These are phyloP conservation scores for Nemopilema nomurai DNA, from an alignment of 30 jellyfish, hydroid and myxozoan genomes.

Conservation along the genomic window DNA sequence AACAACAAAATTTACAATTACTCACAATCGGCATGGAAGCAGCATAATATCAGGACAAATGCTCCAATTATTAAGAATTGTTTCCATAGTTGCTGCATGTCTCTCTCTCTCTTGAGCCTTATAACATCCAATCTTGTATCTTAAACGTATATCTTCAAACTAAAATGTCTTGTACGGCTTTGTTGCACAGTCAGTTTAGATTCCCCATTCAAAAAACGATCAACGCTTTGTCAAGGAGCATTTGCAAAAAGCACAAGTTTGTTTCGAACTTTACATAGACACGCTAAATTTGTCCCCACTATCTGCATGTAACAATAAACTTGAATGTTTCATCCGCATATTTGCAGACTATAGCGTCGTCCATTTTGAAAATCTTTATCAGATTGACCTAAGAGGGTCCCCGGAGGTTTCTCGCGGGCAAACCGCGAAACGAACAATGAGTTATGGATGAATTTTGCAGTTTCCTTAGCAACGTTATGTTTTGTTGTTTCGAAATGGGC, in stretches of 20 bases:
- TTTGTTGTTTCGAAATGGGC: not conserved
- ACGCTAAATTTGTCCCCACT: not conserved
- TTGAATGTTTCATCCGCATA: not conserved
- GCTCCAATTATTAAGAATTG: constrained; percentile 39
- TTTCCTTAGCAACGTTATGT: constrained; percentile 39
- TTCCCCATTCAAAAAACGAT: not conserved
- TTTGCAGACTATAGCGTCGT: constrained; percentile 10
- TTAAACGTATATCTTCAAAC: not conserved
- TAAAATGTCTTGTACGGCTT: not conserved
- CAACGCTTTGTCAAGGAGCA: not conserved
- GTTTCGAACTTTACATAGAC: not conserved
- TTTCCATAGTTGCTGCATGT: constrained; percentile 45
- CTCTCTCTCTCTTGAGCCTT: not conserved
- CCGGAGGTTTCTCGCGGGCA: constrained; percentile 27
- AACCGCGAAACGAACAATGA: constrained; percentile 56
- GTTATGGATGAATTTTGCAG: not conserved
- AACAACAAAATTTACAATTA: not conserved
- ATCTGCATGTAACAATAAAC: not conserved
- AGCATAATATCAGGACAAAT: constrained; percentile 33
- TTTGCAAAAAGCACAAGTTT: not conserved
- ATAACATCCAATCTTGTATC: not conserved
- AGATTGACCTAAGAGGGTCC: not conserved
- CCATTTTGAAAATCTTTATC: constrained; percentile 44
- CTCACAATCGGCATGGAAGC: constrained; percentile 49
- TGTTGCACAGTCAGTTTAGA: not conserved